Evolutionary conservation across 2,797 vertebrate species (phyloP).

Genomic region (Ibycter americanus): DNA sequence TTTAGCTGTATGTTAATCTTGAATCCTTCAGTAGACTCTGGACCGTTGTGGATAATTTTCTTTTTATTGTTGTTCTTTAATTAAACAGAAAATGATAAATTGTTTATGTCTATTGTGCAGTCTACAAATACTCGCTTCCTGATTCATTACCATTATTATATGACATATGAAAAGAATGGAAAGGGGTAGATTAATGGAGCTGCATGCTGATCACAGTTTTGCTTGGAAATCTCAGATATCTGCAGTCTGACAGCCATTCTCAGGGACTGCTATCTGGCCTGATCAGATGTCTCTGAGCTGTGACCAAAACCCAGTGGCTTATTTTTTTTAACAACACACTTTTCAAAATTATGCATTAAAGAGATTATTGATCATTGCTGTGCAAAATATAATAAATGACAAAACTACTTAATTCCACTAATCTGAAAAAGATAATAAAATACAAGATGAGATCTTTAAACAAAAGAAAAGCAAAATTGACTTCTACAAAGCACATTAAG

Average conservation of each 20-base stretch:
- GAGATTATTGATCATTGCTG: neutral
- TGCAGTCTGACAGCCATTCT: neutral
- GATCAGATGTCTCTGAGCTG: conserved; percentile 1
- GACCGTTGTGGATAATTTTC: conserved; percentile 45
- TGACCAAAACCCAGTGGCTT: neutral
- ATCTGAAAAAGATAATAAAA: neutral
- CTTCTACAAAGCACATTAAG: neutral
- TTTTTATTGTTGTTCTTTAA: conserved; percentile 67
- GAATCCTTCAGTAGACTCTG: conserved; percentile 24
- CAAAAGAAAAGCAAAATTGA: neutral
- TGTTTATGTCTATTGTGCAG: conserved; percentile 61
- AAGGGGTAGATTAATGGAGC: conserved; percentile 52
- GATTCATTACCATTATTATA: conserved; percentile 63
- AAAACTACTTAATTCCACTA: neutral
- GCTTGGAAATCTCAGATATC: neutral
- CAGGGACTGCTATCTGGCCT: neutral
- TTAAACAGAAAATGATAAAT: conserved; percentile 73
- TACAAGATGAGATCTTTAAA: neutral
- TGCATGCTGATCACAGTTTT: neutral
- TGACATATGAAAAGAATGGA: conserved; percentile 54
- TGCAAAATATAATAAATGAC: neutral
- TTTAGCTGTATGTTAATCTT: neutral
- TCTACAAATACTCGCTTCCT: conserved; percentile 61
- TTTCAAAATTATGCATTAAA: neutral
- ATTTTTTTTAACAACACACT: neutral